Evolutionary conservation across 2,888 invertebrate genomes (phyloP), one percentile per base, ranked within the genome.

Genomic region (Tanypteryx hageni): DNA sequence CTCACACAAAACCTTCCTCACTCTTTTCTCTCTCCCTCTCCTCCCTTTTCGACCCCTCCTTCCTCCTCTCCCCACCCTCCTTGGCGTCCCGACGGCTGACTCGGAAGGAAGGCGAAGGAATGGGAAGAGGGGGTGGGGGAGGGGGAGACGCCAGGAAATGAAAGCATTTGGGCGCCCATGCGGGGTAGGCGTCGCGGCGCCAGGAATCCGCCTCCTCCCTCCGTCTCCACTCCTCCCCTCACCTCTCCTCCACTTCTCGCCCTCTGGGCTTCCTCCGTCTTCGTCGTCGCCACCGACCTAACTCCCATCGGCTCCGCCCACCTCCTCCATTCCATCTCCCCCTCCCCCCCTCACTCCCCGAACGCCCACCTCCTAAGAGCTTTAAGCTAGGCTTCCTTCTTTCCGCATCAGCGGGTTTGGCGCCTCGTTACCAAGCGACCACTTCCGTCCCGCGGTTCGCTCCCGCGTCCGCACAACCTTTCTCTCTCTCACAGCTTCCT

Each of bases 141-240:
- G 89, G 89, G 18, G 89, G 31, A 89, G 89, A 89, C 89, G 89
- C 89, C 89, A 89, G 89, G 89, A 89, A 89, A 89, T 89, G 89
- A 89, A 89, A 89, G 89, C 89, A 89, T 89, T 89, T 89, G 89
- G 89, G 89, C 89, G 89, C 89, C 89, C 89, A 89, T 89, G 89
- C 89, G 64, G 89, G 89, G 89, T 89, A 89, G 89, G 89, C 89
- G 64, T 89, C 89, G 89, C 89, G 89, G 89, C 89, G 89, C 89
- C 89, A 86, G 85, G 14, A 27, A 59, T 86, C 85, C 59, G 18
- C 58, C 61, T 64, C 89, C 31, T 18, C 86, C 86, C 86, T 16
- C 27, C 85, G 18, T n/a, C n/a, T n/a, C n/a, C n/a, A n/a, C 11
- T 56, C 56, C 31, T 16, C 13, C 22, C 27, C 22, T 64, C 31